phyloP scores from a whole-genome alignment of 2,888 invertebrate species.

The Torymus aiolomorphi region DNA sequence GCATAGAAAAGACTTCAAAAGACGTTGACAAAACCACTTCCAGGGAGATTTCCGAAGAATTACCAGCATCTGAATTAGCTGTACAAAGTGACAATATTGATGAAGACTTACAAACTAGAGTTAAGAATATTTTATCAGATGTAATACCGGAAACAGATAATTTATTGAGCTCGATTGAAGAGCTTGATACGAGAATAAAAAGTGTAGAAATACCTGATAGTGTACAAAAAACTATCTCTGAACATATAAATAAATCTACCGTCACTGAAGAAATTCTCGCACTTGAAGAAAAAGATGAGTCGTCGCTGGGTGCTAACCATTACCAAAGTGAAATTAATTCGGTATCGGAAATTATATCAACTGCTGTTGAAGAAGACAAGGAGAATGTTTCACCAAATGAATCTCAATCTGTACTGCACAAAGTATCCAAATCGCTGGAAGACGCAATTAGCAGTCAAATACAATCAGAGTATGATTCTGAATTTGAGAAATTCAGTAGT shows the following conservation, averaged over 20 bases:
- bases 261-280: conserved; percentile 35
- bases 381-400: conserved; percentile 40
- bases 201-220: conserved; percentile 70
- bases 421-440: conserved; percentile 35
- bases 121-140: conserved; percentile 45
- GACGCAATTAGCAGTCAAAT: conserved; percentile 29
- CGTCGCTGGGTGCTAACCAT: not conserved
- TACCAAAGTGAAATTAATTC: conserved; percentile 62
- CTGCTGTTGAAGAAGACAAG: conserved; percentile 54
- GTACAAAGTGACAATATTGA: conserved; percentile 46
- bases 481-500: conserved; percentile 42
- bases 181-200: conserved; percentile 69
- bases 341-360: conserved; percentile 65
- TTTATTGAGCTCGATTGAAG: conserved; percentile 56
- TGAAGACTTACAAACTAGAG: conserved; percentile 48
- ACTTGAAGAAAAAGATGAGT: conserved; percentile 50
- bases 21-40: conserved; percentile 61
- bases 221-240: conserved; percentile 70
- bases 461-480: conserved; percentile 19
- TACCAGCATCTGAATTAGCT: conserved; percentile 48
- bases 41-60: conserved; percentile 67
- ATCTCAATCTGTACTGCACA: conserved; percentile 35
- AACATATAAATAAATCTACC: conserved; percentile 47
- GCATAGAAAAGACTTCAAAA: conserved; percentile 18
- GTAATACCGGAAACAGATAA: conserved; percentile 59